These are phyloP conservation scores for Agrypnia vestita DNA, from an alignment of 1,140 invertebrate genomes.

Conservation along the genomic window DNA sequence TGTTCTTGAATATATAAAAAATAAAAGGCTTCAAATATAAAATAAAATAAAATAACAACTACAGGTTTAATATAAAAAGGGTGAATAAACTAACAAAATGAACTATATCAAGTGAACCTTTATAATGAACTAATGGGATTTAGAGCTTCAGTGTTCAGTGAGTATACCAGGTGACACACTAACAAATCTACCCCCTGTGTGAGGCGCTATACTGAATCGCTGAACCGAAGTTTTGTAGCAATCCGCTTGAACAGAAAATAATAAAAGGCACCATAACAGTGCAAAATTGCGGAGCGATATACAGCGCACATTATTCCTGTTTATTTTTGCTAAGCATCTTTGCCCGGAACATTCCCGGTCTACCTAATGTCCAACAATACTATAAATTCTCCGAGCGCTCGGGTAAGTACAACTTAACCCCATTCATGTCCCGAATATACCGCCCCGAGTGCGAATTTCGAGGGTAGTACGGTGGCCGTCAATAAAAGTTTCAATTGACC, in stretches of 20 bases:
- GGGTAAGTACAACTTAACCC: constrained; percentile 13
- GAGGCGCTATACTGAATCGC: too few species aligned
- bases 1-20: too few species aligned
- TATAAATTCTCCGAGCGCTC: constrained; percentile 15
- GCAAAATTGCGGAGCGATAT: neutral
- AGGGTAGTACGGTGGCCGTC: neutral
- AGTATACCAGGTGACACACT: too few species aligned
- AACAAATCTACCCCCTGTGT: too few species aligned
- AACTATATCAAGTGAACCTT: too few species aligned
- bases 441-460: neutral
- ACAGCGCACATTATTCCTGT: neutral
- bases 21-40: too few species aligned
- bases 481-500: too few species aligned
- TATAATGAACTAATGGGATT: too few species aligned
- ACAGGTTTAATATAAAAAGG: too few species aligned
- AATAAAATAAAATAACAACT: too few species aligned
- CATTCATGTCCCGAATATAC: constrained; percentile 28
- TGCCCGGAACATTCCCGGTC: constrained; percentile 13
- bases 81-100: too few species aligned
- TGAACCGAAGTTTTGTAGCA: neutral
- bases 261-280: neutral
- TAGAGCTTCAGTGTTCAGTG: too few species aligned
- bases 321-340: constrained; percentile 10
- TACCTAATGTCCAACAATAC: constrained; percentile 17
- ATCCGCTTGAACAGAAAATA: neutral